Evolutionary conservation across 2,113 vertebrate species (phyloP), one percentile per base, ranked within the genome.

Genomic region (Limnothrissa miodon): DNA sequence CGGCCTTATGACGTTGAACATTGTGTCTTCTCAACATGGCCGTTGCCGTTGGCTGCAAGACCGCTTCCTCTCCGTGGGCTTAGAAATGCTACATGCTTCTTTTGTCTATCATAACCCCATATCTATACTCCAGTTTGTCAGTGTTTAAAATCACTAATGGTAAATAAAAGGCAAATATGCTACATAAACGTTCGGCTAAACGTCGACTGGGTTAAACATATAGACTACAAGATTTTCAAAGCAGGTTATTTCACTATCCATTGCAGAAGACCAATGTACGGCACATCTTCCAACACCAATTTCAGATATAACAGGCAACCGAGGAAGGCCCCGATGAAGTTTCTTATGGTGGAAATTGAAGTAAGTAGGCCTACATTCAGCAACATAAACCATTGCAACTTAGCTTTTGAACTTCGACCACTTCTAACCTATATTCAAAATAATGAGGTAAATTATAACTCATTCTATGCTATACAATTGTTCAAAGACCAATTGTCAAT

Each of bases 381-480:
- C 13, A 36, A 74, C 29, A 74, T 74, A 13, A 29, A 36, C 13
- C 10, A 11, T 90, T 92, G 89, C 83, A 87, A 89, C 88, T 84
- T 45, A 87, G 92, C 83, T 91, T 93, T 93, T 95, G 92, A 94
- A 94, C 93, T 95, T 93, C 92, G 89, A 93, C 91, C 83, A 51
- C 46, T 90, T 88, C 29, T n/a, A n/a, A n/a, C n/a, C n/a, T 89
- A 33, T 84, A 87, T 82, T 59, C 17, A 36, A 5, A 39, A 81
- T 81, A 6, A 81, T 59, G 80, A 42, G 45, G 23, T 56, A 56
- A 56, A 56, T 19, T 0, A 23, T 23, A 56, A 23, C 59, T 25
- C 15, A 42, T 45, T n/a, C 56, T 15, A 48, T 3, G 21, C n/a
- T 46, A 5, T 70, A 39, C 29, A 56, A 42, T 15, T 10, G 10